Evolutionary conservation across 2,113 vertebrate genomes (phyloP).

Genomic region (Macaca fascicularis): DNA sequence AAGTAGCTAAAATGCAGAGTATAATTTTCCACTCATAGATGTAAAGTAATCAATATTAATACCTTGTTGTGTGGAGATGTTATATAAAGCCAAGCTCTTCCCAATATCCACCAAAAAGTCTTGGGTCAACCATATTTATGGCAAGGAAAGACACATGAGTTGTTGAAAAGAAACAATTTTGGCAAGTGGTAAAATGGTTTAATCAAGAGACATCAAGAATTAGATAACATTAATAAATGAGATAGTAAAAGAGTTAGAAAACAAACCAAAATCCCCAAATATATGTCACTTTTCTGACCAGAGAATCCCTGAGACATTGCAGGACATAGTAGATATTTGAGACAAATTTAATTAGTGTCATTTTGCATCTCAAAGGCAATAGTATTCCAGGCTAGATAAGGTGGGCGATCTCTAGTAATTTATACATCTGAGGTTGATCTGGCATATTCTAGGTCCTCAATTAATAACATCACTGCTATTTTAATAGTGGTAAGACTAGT

Average conservation of each 20-base stretch:
- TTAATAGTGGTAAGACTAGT: neutral
- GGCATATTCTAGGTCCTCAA: neutral
- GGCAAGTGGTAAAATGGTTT: neutral
- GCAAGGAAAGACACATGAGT: neutral
- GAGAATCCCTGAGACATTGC: neutral
- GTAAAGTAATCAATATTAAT: neutral
- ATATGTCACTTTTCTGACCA: neutral
- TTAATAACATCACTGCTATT: neutral
- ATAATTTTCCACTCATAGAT: neutral
- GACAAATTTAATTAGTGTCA: neutral
- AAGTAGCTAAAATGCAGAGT: neutral
- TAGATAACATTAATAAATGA: neutral
- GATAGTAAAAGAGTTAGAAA: neutral
- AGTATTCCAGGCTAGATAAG: accelerated
- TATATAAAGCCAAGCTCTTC: neutral
- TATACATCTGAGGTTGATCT: neutral
- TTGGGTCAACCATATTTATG: neutral
- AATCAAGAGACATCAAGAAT: no score
- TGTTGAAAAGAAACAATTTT: neutral
- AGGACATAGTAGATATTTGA: neutral
- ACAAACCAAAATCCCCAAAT: neutral
- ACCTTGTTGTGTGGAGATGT: neutral
- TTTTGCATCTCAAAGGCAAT: neutral
- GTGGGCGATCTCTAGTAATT: neutral
- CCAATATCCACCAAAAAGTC: neutral